phyloP scores from a whole-genome alignment of 2,113 vertebrate genomes.

The Scomber scombrus region DNA sequence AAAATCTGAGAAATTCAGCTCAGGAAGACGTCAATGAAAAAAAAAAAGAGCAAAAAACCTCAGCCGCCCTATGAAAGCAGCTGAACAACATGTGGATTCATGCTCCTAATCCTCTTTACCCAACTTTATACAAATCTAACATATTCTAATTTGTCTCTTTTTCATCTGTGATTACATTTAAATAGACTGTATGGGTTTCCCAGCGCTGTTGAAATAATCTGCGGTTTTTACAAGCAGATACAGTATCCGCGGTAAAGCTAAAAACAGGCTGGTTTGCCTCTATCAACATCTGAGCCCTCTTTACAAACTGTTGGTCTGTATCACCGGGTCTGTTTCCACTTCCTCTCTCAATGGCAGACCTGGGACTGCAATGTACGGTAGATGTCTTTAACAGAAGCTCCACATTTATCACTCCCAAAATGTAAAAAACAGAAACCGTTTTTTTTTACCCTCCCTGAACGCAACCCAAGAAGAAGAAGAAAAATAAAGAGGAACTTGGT shows the following conservation, averaged over 20 bases:
- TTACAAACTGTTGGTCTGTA: slow-evolving; percentile 51
- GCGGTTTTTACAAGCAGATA: slow-evolving; percentile 18
- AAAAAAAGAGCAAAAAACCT: background rate
- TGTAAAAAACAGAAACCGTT: slow-evolving; percentile 65
- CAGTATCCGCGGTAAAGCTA: slow-evolving; percentile 25
- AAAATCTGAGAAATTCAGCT: slow-evolving; percentile 38
- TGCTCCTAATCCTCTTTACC: slow-evolving; percentile 30
- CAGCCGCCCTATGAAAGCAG: background rate
- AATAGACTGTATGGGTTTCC: background rate
- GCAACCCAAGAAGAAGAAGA: slow-evolving; percentile 5
- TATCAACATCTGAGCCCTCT: slow-evolving; percentile 59
- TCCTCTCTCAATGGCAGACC: slow-evolving; percentile 68
- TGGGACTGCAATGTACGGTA: slow-evolving; percentile 57
- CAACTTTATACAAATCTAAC: slow-evolving; percentile 17
- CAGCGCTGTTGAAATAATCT: background rate
- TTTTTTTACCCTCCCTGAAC: background rate
- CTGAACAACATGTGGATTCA: slow-evolving; percentile 31
- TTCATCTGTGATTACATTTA: slow-evolving; percentile 39
- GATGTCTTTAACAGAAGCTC: slow-evolving; percentile 79
- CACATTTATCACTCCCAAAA: slow-evolving; percentile 58
- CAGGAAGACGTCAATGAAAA: background rate
- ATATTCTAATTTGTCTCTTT: slow-evolving; percentile 40
- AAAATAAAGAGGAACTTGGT: background rate
- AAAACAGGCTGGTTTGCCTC: slow-evolving; percentile 50
- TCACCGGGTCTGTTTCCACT: slow-evolving; percentile 68